Evolutionary conservation across 1,140 invertebrate genomes (phyloP).

Genomic region (Sarcophaga peregrina): DNA sequence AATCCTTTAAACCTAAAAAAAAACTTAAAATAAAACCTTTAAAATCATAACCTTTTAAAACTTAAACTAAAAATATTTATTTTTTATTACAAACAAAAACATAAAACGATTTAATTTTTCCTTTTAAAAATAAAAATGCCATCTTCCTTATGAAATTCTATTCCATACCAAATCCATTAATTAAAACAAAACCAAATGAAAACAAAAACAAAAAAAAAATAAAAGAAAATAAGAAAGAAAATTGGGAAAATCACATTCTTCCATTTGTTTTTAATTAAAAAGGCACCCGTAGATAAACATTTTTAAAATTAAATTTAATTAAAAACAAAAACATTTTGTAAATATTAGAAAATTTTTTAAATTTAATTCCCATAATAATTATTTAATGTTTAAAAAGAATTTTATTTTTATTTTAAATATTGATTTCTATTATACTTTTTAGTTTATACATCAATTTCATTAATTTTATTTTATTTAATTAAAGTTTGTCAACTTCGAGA

Average conservation of each 20-base stretch:
- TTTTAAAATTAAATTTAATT: too few relatives aligned
- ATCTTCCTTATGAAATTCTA: not conserved
- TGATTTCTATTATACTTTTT: not conserved
- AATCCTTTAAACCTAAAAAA: not conserved
- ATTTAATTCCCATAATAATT: not conserved
- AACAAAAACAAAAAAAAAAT: too few relatives aligned
- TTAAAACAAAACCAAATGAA: not conserved
- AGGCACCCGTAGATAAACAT: conserved; percentile 19
- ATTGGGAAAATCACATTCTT: conserved; percentile 38
- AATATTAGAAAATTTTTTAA: conserved; percentile 18
- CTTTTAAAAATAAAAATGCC: not conserved
- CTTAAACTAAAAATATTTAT: conserved; percentile 2
- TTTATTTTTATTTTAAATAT: not conserved
- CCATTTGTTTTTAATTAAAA: conserved; percentile 43
- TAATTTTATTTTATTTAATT: too few relatives aligned
- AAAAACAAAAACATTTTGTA: not conserved
- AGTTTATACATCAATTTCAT: too few relatives aligned
- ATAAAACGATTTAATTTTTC: not conserved
- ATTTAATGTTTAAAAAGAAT: conserved; percentile 1
- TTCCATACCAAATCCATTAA: not conserved
- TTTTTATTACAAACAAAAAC: conserved; percentile 5
- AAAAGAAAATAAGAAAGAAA: not conserved
- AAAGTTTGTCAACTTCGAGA: too few relatives aligned
- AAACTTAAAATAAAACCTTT: conserved; percentile 16
- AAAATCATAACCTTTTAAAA: not conserved